Evolutionary conservation across 2,113 vertebrate genomes (phyloP), one percentile per base, ranked within the genome.

Genomic region (Melanocharis versteri): DNA sequence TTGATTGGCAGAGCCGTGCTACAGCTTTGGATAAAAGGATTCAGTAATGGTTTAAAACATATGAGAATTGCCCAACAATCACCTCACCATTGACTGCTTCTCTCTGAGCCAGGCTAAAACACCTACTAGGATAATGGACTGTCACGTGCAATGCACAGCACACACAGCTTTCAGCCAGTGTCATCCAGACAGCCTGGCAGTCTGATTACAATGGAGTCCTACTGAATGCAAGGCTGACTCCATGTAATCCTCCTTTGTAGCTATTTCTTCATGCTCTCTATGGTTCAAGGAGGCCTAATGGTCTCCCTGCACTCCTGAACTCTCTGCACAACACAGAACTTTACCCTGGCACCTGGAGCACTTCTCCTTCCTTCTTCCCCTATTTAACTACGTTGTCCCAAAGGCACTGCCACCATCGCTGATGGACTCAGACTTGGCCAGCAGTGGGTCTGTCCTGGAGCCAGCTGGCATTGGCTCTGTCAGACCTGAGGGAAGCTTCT

Each of bases 371-470:
- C 7, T 44, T 51, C 16, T 26, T 39, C 33, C 44, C 5, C 13
- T 21, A 0, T 17, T 44, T 40, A 30, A 8, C 24, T 30, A 2
- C 0, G 0, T 19, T 51, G 40, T 39, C 89, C 28, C 65, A 65
- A 42, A 45, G 58, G 39, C 1, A 0, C 37, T 13, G 4, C 14
- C 58, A 31, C 28, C 42, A n/a, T 7, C 0, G 0, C 50, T 22
- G 42, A 56, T 10, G 37, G 50, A 56, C 31, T 50, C 31, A 28
- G 21, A 4, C 30, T 16, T 50, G 71, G 37, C 23, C 56, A 62
- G 54, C 3, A 5, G 17, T 35, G 47, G 8, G 11, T 60, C 39
- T 68, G 62, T 56, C 35, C 70, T 54, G 42, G 33, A 50, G 33
- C 27, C 16, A 10, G 24, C 9, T 51, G 73, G 26, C 12, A 14